Conservation (phyloP, 2,888 invertebrate species). For the Megalurothrips usitatus region DNA sequence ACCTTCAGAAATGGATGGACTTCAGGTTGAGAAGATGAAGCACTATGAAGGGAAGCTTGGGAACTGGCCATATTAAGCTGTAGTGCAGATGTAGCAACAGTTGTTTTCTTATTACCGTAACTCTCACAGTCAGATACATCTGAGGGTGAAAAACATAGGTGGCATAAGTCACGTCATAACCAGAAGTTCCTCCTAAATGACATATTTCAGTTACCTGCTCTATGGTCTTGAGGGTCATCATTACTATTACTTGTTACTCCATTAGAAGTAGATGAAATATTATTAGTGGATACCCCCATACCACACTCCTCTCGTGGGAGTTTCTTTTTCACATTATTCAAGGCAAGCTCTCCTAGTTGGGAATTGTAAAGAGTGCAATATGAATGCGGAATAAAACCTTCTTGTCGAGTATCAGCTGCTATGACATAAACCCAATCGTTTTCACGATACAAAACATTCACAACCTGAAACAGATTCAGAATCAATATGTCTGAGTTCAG, state of each 20-base stretch:
- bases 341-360: conserved; percentile 69
- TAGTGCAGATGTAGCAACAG: conserved; percentile 43
- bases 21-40: conserved; percentile 50
- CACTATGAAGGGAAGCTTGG: conserved; percentile 51
- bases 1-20: conserved; percentile 56
- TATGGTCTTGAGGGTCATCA: neutral
- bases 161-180: neutral
- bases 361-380: conserved; percentile 82
- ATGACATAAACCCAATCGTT: conserved; percentile 98
- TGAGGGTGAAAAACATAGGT: conserved; percentile 41
- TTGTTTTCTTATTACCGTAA: conserved; percentile 54
- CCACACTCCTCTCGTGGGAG: conserved; percentile 60
- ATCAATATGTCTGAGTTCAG: conserved; percentile 28
- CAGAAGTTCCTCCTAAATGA: conserved; percentile 23
- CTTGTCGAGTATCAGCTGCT: conserved; percentile 79
- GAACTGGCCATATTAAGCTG: conserved; percentile 48
- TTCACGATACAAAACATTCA: conserved; percentile 90
- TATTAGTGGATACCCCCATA: neutral
- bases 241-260: neutral
- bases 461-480: conserved; percentile 55
- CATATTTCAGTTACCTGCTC: conserved; percentile 35
- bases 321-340: conserved; percentile 72
- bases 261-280: neutral
- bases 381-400: conserved; percentile 92
- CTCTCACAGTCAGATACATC: conserved; percentile 60